Conservation (phyloP, 2,888 invertebrate genomes). For the Chromoteleia sp. region DNA sequence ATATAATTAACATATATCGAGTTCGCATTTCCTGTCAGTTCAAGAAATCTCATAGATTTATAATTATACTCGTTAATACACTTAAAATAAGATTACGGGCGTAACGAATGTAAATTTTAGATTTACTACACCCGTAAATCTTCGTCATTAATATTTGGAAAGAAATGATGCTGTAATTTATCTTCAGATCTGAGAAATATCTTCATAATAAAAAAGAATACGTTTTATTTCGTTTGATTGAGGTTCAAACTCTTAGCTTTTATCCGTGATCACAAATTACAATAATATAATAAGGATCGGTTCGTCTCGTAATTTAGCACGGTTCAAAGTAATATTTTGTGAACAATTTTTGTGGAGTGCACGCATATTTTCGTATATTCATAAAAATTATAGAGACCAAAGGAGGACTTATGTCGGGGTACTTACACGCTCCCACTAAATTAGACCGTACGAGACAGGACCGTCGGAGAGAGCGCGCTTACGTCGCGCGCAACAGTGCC, state of each 20-base stretch:
- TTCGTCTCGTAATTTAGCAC: conserved; percentile 27
- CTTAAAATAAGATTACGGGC: too few relatives aligned
- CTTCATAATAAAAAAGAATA: background rate
- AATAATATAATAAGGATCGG: conserved; percentile 14
- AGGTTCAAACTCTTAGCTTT: conserved; percentile 1
- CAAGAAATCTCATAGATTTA: too few relatives aligned
- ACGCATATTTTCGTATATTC: conserved; percentile 30
- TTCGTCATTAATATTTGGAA: too few relatives aligned
- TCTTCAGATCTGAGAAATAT: too few relatives aligned
- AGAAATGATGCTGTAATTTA: too few relatives aligned
- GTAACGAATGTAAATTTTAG: too few relatives aligned
- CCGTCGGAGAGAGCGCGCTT: conserved; percentile 20
- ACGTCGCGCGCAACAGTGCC: conserved; percentile 28
- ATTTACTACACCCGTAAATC: too few relatives aligned
- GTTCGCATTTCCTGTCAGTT: too few relatives aligned
- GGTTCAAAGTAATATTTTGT: conserved; percentile 31
- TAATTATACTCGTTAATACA: too few relatives aligned
- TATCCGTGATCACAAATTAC: conserved; percentile 15
- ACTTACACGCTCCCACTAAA: conserved; percentile 56
- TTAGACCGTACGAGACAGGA: conserved; percentile 43
- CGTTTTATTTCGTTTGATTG: conserved; percentile 1
- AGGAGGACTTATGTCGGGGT: conserved; percentile 19
- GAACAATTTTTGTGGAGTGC: conserved; percentile 32
- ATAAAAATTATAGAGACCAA: conserved; percentile 46
- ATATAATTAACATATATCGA: too few relatives aligned